Evolutionary conservation across 2,797 vertebrate species (phyloP), one percentile per base, ranked within the genome.

Genomic region (Adelosebastes latens): DNA sequence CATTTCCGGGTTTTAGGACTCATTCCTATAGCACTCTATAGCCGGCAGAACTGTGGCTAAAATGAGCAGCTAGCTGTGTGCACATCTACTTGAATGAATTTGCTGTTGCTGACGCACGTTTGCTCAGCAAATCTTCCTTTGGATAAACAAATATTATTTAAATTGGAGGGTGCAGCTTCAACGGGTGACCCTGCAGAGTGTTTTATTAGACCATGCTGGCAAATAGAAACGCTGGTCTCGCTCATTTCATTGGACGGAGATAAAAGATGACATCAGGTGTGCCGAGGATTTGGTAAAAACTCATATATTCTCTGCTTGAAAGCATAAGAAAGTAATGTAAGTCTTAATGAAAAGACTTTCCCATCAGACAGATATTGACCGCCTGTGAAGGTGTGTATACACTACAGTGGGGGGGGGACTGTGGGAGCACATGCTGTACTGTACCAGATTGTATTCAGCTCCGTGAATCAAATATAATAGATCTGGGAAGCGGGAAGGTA

Each of bases 291-390:
- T 64, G 39, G 67, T 60, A 22, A 69, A 77, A 85, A 58, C 66
- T 73, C 72, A 80, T 81, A 24, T 42, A 24, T 42, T 76, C 14
- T 52, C 31, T 80, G 77, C 36, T 69, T 74, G 52, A 75, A 69
- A 1, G 31, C 46, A 65, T 22, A 42, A 25, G 18, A 64, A 76
- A 68, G 68, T 61, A 0, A 61, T 76, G 63, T 18, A 62, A 75
- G 75, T 76, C 22, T 53, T 69, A 80, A 77, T 80, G 82, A 90
- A 85, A 85, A 81, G 65, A 72, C 53, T 70, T 81, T 68, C 60
- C 78, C 39, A 53, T 75, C 66, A 84, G 71, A 81, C 83, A 63
- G 69, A 82, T 89, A 90, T 84, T 49, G 90, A 87, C 70, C 39
- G 52, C 22, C 34, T 74, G 75, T 31, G 85, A 52, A 62, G 72